These are phyloP conservation scores for Hystrix cristata DNA, from an alignment of 2,113 vertebrate species.

Conservation along the genomic window DNA sequence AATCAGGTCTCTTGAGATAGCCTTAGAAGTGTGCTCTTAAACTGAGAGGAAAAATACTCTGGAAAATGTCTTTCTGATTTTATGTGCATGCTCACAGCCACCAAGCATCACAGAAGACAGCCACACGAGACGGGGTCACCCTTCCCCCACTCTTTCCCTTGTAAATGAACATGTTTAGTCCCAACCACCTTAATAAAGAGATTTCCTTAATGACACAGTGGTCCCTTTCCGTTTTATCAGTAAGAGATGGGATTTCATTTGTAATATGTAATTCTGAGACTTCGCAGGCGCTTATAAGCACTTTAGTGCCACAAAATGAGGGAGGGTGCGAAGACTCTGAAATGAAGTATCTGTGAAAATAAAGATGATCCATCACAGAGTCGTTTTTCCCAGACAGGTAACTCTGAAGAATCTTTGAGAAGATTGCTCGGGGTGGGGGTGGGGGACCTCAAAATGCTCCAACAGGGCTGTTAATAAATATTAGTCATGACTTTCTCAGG, in stretches of 20 bases:
- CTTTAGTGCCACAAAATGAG: constrained; percentile 68
- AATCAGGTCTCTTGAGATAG: background rate
- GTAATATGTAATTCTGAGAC: constrained; percentile 20
- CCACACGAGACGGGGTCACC: background rate
- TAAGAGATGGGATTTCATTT: constrained; percentile 67
- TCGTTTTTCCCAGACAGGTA: constrained; percentile 54
- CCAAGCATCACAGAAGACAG: too few species aligned
- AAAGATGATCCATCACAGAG: constrained; percentile 64
- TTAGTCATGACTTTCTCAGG: background rate
- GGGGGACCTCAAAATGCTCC: background rate
- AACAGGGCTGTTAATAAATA: constrained; percentile 40
- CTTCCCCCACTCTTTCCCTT: background rate
- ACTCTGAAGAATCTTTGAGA: constrained; percentile 69
- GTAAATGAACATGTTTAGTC: constrained; percentile 42
- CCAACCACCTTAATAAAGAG: constrained; percentile 34
- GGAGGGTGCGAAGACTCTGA: constrained; percentile 65
- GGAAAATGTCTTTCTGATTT: background rate
- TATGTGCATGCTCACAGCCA: too few species aligned
- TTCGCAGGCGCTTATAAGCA: constrained; percentile 15
- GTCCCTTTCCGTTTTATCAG: background rate
- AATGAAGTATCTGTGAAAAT: constrained; percentile 64
- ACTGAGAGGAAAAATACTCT: background rate
- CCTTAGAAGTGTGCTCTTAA: background rate
- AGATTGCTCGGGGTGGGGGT: background rate
- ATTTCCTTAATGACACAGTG: constrained; percentile 27